Evolutionary conservation across 2,888 invertebrate genomes (phyloP), one percentile per base, ranked within the genome.

Genomic region (Gortyna flavago): DNA sequence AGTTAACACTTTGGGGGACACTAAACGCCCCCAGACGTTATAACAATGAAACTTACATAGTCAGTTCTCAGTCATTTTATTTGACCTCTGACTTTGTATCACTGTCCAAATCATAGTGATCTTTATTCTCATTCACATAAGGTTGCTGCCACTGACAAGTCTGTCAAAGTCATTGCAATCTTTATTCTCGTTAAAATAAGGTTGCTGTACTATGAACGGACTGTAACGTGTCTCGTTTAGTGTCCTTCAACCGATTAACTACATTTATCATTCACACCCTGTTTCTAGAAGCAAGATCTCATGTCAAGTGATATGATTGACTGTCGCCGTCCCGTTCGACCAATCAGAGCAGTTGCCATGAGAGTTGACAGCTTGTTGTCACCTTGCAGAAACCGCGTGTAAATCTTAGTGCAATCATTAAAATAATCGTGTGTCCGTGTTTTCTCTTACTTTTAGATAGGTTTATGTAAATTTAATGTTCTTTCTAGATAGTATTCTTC

Each of bases 391-490:
- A 62, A 57, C n/a, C 25, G n/a, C 11, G 13, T 65, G 32, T 61
- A 59, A 69, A 74, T 79, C 72, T 82, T 83, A 79, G 78, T 87
- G 88, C 87, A 85, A 85, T 87, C 66, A n/a, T 68, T 66, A 13
- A 78, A 71, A 81, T 76, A 61, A 72, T 77, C 16, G 77, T 61
- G 71, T 80, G 76, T 75, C 64, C 41, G 72, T 85, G 85, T 83
- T 73, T 70, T 82, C 66, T 70, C 51, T 75, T 79, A 74, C 9
- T 59, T 81, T 75, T 81, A 81, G 59, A 73, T 73, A 84, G 75
- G 73, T 77, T 79, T 77, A 80, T 78, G 62, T 79, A 82, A 88
- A 87, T 75, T 86, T 77, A 75, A 77, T 78, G 41, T 70, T 83
- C 16, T 71, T 70, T 79, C 77, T 78, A 78, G 72, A 66, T 79